Conservation (phyloP, 2,113 vertebrate species). For the Cyprinodon variegatus region DNA sequence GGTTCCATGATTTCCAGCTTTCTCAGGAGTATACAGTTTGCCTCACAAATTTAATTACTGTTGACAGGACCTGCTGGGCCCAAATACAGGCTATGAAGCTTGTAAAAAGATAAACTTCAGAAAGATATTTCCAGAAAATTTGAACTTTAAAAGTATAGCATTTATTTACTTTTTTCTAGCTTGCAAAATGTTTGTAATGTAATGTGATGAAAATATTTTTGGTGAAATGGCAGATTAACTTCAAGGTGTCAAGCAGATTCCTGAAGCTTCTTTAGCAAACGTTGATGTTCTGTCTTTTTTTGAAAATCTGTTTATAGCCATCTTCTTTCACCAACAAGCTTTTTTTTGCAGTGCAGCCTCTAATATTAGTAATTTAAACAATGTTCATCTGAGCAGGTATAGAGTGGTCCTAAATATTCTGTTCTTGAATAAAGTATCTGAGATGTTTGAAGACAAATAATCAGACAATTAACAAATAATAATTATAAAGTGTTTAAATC, state of each 20-base stretch:
- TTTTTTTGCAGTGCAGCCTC: too few species aligned
- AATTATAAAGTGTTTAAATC: neutral
- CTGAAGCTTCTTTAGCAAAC: too few species aligned
- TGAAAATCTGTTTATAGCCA: neutral
- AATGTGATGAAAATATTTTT: too few species aligned
- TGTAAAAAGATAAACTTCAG: conserved; percentile 28
- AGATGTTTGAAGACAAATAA: too few species aligned
- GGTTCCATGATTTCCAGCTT: conserved; percentile 13
- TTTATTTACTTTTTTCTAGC: too few species aligned
- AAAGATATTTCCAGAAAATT: neutral
- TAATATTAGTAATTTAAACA: neutral
- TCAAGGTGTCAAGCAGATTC: too few species aligned
- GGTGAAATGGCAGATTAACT: too few species aligned
- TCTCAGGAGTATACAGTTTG: conserved; percentile 69
- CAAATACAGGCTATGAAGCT: conserved; percentile 28
- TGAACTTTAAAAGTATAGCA: too few species aligned
- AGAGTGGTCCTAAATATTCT: too few species aligned
- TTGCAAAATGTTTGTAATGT: too few species aligned
- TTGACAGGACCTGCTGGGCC: conserved; percentile 36
- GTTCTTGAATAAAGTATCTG: too few species aligned
- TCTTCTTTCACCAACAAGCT: neutral
- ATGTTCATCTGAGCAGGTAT: too few species aligned
- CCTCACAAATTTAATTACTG: conserved; percentile 62
- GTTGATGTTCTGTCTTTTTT: neutral
- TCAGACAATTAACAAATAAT: neutral